Base-by-base conservation (phyloP, 2,797 vertebrate genomes). In the Megalops cyprinoides region DNA sequence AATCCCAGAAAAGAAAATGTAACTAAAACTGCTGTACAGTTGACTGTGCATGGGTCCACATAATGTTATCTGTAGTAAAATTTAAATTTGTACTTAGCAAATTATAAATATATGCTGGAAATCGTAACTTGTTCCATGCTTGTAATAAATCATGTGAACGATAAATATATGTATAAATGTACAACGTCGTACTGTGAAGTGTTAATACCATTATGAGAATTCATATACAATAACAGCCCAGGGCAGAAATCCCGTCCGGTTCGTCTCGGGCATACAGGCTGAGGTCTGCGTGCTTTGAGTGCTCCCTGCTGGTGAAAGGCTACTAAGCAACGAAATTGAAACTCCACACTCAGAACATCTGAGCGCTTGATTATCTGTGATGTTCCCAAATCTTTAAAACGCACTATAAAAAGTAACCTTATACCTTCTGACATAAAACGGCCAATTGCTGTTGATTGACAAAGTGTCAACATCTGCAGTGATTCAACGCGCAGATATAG, bases 281-380 rank as follows among this genome's bases (percentile, higher is more conserved):
- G 42, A 37, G 48, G 82, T 74, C 37, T 71, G 79, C 92, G 92
- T 94, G 90, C 84, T 87, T 93, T 93, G 90, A 94, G 92, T 94
- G 94, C 94, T 75, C 93, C 93, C 95, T 94, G 90, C 91, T 93
- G 95, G 89, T 83, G 20, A 77, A 51, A 4, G 6, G n/a, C n/a
- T n/a, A n/a, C n/a, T n/a, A n/a, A n/a, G n/a, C n/a, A n/a, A n/a
- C n/a, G n/a, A n/a, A n/a, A n/a, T n/a, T n/a, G n/a, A n/a, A n/a
- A n/a, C n/a, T n/a, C n/a, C n/a, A n/a, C n/a, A n/a, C n/a, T n/a
- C 0, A 62, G 51, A 51, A 51, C 49, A 51, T 8, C 49, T 51
- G 49, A 51, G 51, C 15, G n/a, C n/a, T n/a, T n/a, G n/a, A n/a
- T n/a, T n/a, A 14, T 58, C 55, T 58, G 55, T 7, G 25, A 56